phyloP scores from a whole-genome alignment of 2,888 invertebrate species.

The Tenthredo notha region DNA sequence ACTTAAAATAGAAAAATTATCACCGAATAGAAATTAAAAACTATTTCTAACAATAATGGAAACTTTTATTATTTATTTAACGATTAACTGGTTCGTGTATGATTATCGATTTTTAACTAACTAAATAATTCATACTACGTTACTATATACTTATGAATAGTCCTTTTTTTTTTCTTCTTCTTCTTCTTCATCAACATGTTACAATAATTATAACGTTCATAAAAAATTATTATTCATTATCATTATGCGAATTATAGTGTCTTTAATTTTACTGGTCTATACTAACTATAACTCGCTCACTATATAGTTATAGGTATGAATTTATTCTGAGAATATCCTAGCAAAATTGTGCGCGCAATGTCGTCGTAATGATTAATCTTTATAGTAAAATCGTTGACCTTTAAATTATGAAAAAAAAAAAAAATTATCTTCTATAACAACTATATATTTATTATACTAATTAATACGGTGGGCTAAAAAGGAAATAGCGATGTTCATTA shows the following conservation, averaged over 20 bases:
- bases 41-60: not conserved
- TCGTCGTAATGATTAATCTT: conserved; percentile 16
- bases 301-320: not conserved
- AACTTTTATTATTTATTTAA: not conserved
- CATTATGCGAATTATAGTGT: not conserved
- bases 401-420: not conserved
- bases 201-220: not conserved
- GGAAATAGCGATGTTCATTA: not conserved
- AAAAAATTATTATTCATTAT: not conserved
- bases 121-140: not conserved
- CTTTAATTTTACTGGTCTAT: not conserved
- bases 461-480: not conserved
- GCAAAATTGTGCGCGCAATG: not conserved
- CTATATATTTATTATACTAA: conserved; percentile 15
- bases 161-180: not conserved
- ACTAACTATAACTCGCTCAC: not conserved
- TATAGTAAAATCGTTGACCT: conserved; percentile 27
- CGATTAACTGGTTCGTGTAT: not conserved
- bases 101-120: not conserved
- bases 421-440: conserved; percentile 2
- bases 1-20: not conserved
- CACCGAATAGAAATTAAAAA: not conserved
- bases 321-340: conserved; percentile 5
- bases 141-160: not conserved
- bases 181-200: not conserved